Conservation (phyloP, 2,113 vertebrate species). For the Cavia aperea region DNA sequence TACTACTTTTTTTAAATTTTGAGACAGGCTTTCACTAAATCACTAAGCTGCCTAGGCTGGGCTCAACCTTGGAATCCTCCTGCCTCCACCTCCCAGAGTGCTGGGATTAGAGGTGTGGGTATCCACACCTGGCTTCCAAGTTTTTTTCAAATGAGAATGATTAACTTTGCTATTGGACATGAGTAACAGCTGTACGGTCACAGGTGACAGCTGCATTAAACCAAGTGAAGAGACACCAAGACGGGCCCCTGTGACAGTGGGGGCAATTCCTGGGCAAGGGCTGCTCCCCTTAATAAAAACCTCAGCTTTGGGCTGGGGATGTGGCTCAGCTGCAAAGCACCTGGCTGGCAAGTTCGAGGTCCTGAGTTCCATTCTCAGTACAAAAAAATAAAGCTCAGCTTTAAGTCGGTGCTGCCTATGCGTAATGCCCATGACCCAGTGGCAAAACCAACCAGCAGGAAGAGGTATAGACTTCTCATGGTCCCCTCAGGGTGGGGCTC, state of each 20-base stretch:
- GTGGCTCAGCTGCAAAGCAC: no score
- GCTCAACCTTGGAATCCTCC: background rate
- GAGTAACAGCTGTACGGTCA: background rate
- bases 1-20: background rate
- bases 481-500: background rate
- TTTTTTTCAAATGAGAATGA: background rate
- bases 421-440: background rate
- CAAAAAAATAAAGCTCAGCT: background rate
- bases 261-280: background rate
- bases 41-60: background rate
- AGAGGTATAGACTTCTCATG: background rate
- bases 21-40: background rate
- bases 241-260: fast-evolving
- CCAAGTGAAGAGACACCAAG: fast-evolving
- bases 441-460: background rate
- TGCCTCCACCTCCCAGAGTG: background rate
- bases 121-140: background rate
- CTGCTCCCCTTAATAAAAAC: background rate
- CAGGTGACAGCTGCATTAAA: background rate
- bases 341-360: no score
- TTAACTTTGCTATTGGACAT: background rate
- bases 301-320: no score
- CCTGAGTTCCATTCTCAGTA: no score
- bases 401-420: background rate
- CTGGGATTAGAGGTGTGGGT: background rate